Conservation (phyloP, 53 echinoderm and acorn worm species). For the Echinometra lucunter region DNA sequence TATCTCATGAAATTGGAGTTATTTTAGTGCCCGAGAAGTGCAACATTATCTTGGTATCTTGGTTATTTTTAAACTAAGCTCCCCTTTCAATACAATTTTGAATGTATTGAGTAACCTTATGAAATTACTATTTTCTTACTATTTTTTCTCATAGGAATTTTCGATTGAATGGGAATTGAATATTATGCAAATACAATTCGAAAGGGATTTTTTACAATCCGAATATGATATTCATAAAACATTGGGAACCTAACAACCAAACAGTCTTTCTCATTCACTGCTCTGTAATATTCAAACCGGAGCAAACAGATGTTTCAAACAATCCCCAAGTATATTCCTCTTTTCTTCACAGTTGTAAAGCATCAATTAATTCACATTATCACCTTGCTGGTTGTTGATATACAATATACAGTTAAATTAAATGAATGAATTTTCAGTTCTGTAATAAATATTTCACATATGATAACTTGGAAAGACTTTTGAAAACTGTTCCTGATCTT, state of each 20-base stretch:
- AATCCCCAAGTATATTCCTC: not conserved
- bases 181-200: too few species aligned
- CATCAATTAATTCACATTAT: not conserved
- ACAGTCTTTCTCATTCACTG: too few species aligned
- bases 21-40: not conserved
- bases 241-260: too few species aligned
- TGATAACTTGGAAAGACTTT: too few species aligned
- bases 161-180: too few species aligned
- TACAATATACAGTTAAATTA: not conserved
- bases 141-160: too few species aligned
- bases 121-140: too few species aligned
- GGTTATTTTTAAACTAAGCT: not conserved
- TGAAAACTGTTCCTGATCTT: not conserved
- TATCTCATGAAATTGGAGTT: not conserved
- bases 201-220: too few species aligned
- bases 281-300: too few species aligned
- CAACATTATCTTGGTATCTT: not conserved
- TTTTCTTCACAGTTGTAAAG: not conserved
- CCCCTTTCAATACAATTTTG: not conserved
- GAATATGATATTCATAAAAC: too few species aligned
- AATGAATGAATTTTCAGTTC: not conserved
- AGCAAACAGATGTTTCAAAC: not conserved
- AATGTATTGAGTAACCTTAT: not conserved
- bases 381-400: not conserved
- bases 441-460: too few species aligned